Evolutionary conservation across 1,140 invertebrate genomes (phyloP).

Genomic region (Meloidogyne exigua): DNA sequence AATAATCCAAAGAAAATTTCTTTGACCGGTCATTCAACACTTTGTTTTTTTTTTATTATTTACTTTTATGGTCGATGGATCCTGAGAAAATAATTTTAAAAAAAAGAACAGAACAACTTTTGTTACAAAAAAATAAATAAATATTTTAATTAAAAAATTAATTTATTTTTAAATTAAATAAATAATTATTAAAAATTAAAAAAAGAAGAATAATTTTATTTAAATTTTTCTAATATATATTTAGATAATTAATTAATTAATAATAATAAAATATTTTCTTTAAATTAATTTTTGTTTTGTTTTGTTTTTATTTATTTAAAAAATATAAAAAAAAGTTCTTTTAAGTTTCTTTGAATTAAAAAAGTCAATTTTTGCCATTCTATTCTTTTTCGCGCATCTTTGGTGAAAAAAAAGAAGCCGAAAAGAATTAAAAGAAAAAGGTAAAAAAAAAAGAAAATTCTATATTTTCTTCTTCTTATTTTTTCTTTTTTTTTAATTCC

Average conservation of each 20-base stretch:
- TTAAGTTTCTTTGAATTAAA: not conserved
- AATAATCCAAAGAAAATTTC: not conserved
- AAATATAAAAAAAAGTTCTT: not conserved
- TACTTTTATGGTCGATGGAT: conserved; percentile 1
- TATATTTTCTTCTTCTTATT: no score
- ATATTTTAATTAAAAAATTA: no score
- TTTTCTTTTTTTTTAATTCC: not conserved
- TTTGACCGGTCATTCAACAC: not conserved
- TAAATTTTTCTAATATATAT: no score
- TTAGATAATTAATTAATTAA: no score
- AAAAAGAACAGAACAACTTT: not conserved
- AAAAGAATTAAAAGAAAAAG: not conserved
- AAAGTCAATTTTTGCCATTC: not conserved
- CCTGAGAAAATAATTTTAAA: not conserved
- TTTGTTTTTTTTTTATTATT: not conserved
- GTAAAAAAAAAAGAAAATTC: not conserved
- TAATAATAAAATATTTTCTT: not conserved
- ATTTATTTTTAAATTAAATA: no score
- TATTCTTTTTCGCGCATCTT: not conserved
- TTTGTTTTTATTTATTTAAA: not conserved
- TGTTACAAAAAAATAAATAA: no score
- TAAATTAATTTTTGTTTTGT: not conserved
- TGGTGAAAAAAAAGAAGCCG: not conserved
- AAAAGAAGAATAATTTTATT: no score
- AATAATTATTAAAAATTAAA: no score